These are phyloP conservation scores for Narcine bancroftii DNA, from an alignment of 2,113 vertebrate genomes.

Conservation along the genomic window DNA sequence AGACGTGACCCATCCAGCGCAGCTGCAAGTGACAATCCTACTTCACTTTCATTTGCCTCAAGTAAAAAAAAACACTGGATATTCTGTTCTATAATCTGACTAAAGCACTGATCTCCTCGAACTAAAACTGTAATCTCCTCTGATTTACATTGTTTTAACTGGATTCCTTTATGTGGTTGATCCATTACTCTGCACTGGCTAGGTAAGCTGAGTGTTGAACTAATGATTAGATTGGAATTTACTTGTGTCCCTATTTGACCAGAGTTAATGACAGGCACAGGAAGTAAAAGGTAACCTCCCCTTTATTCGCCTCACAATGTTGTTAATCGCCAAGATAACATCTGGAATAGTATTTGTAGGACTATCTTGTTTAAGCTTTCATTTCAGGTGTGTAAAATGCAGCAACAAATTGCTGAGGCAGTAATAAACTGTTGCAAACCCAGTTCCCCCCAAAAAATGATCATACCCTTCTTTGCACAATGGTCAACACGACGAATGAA, in stretches of 20 bases:
- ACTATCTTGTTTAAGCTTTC: neutral
- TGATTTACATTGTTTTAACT: neutral
- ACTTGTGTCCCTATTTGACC: neutral
- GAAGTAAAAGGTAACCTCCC: neutral
- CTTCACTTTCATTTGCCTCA: neutral
- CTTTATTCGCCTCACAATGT: neutral
- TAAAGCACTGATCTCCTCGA: neutral
- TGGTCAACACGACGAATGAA: too few relatives aligned
- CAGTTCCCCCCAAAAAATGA: neutral
- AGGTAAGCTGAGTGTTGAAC: neutral
- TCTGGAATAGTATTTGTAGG: neutral
- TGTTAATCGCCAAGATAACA: neutral
- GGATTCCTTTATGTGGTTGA: neutral
- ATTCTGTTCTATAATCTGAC: neutral
- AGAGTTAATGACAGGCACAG: neutral
- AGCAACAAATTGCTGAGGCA: neutral
- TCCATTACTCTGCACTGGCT: neutral
- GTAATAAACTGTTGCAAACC: neutral
- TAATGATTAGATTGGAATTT: neutral
- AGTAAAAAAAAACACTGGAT: neutral
- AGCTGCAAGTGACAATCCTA: neutral
- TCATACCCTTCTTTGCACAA: too few relatives aligned
- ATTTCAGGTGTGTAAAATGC: neutral
- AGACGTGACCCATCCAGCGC: too few relatives aligned
- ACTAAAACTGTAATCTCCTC: neutral